Evolutionary conservation across 1,140 invertebrate genomes (phyloP).

Genomic region (Hycleus phaleratus): DNA sequence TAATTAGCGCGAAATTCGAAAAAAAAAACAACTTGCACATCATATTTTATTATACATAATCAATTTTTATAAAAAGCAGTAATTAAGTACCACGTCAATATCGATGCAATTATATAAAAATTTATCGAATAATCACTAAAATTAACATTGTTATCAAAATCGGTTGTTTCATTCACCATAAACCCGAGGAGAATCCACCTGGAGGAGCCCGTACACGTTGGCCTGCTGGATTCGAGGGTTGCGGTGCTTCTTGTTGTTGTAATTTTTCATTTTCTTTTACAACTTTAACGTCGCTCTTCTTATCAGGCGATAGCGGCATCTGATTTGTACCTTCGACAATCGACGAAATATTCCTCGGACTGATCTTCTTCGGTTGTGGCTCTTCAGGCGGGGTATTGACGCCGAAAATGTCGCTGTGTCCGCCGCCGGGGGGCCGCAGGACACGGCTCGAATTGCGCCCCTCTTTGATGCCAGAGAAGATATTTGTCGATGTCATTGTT

Average conservation of each 20-base stretch:
- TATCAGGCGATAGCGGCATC: not conserved
- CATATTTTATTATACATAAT: no score
- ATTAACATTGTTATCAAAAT: no score
- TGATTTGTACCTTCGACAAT: constrained; percentile 1
- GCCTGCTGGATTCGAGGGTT: not conserved
- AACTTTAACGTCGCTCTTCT: not conserved
- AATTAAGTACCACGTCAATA: no score
- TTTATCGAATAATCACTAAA: no score
- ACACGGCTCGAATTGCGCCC: constrained; percentile 35
- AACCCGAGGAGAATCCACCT: constrained; percentile 6
- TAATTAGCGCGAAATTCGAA: no score
- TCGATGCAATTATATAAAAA: no score
- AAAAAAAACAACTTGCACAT: no score
- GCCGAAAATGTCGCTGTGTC: constrained; percentile 37
- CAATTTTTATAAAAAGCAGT: no score
- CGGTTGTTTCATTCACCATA: not conserved
- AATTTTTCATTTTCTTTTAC: not conserved
- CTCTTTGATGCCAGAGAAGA: constrained; percentile 28
- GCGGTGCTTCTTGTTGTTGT: not conserved
- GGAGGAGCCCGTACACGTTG: not conserved
- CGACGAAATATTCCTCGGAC: not conserved
- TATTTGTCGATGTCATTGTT: constrained; percentile 35
- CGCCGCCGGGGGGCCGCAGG: constrained; percentile 38
- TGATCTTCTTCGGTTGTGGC: not conserved
- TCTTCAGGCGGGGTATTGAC: not conserved